Evolutionary conservation across 2,113 vertebrate genomes (phyloP).

Genomic region (Lophochroa leadbeateri): DNA sequence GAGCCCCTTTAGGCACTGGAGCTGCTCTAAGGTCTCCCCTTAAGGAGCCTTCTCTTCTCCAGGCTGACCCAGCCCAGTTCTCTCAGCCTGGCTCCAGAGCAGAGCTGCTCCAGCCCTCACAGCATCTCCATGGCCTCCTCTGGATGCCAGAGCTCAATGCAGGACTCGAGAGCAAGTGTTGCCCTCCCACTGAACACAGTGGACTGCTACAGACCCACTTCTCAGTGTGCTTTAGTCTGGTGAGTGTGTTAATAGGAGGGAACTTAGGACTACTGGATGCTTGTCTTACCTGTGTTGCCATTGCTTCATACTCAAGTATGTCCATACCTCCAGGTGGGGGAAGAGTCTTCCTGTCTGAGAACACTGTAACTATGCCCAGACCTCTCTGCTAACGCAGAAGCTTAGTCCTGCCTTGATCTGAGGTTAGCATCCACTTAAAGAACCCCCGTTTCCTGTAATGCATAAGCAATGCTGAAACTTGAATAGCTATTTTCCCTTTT

Average conservation of each 20-base stretch:
- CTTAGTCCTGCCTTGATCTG: not conserved
- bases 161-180: not conserved
- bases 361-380: not conserved
- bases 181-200: not conserved
- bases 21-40: too few relatives aligned
- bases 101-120: not conserved
- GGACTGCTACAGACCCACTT: not conserved
- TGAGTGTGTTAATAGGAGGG: not conserved
- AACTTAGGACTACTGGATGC: fast-evolving
- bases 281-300: not conserved
- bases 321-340: not conserved
- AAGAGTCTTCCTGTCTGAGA: not conserved
- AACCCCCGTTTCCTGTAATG: not conserved
- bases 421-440: not conserved
- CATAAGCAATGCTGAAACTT: not conserved
- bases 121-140: not conserved
- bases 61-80: not conserved
- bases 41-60: not conserved
- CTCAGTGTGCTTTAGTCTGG: not conserved
- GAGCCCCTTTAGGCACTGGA: too few relatives aligned
- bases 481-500: not conserved
- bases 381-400: not conserved
- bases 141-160: not conserved
- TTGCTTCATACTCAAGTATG: not conserved
- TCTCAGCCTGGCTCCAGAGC: not conserved